A percentile compares a stretch with the other conserved stretches of the same genome.
phyloP scores from a whole-genome alignment of 2,888 invertebrate species.

The Elegia similella region DNA sequence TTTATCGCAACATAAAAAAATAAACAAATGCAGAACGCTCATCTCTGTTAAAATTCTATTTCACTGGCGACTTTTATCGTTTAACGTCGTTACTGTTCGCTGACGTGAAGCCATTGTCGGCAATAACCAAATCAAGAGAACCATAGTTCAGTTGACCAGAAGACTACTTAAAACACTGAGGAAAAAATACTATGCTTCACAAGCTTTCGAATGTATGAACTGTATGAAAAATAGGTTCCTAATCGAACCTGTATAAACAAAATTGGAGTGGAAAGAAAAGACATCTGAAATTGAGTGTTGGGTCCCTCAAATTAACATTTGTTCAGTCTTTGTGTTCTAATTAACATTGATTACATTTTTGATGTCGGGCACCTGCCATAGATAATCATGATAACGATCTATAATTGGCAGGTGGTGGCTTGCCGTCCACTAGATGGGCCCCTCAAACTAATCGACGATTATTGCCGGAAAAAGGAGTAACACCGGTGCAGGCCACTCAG shows the following conservation, averaged over 20 bases:
- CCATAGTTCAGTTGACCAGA: conserved; percentile 34
- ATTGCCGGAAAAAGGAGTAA: not conserved
- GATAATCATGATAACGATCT: not conserved
- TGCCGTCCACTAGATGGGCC: not conserved
- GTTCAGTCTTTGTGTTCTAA: too few relatives aligned
- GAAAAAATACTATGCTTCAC: too few relatives aligned
- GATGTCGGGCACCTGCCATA: not conserved
- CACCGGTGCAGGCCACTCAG: not conserved
- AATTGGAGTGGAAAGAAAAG: too few relatives aligned
- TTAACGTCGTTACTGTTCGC: conserved; percentile 48
- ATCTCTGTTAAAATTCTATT: conserved; percentile 45
- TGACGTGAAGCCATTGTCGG: conserved; percentile 46
- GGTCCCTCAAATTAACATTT: too few relatives aligned
- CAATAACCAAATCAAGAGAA: conserved; percentile 37
- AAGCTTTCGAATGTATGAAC: too few relatives aligned
- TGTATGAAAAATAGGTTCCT: too few relatives aligned
- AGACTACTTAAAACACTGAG: too few relatives aligned
- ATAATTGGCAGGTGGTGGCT: not conserved
- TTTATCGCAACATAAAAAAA: conserved; percentile 6
- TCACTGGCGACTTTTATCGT: conserved; percentile 47
- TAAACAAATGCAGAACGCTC: conserved; percentile 29
- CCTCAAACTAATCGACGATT: not conserved
- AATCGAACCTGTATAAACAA: too few relatives aligned
- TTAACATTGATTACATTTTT: too few relatives aligned
- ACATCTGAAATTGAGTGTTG: too few relatives aligned